Evolutionary conservation across 2,113 vertebrate species (phyloP).

Genomic region (Gymnobelideus leadbeateri): DNA sequence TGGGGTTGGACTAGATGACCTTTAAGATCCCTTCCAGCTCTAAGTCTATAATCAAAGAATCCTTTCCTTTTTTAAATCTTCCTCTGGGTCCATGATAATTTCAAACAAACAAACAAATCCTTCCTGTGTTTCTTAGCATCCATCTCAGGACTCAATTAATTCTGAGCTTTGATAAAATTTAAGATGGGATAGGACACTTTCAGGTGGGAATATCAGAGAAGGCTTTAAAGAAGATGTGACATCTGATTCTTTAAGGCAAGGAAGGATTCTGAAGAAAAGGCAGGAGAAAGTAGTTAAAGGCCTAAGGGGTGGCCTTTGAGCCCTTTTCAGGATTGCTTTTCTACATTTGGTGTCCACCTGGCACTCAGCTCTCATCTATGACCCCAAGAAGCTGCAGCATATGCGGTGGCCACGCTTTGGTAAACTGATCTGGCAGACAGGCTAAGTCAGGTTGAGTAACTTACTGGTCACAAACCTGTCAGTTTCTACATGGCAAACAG

Average conservation of each 20-base stretch:
- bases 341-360: too few species aligned
- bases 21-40: not conserved
- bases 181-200: not conserved
- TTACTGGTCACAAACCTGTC: too few species aligned
- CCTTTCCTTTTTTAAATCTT: not conserved
- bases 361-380: too few species aligned
- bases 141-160: not conserved
- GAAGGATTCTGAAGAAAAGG: not conserved
- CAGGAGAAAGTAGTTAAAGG: not conserved
- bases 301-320: not conserved
- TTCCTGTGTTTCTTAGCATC: not conserved
- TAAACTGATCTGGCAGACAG: too few species aligned
- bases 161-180: not conserved
- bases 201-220: not conserved
- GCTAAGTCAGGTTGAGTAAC: too few species aligned
- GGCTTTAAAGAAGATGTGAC: not conserved
- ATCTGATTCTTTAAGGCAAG: not conserved
- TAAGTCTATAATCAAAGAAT: not conserved
- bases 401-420: too few species aligned
- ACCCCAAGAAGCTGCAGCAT: too few species aligned
- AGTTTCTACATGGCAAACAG: not conserved
- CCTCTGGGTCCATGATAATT: not conserved
- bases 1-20: not conserved
- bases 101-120: not conserved
- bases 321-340: too few species aligned